Evolutionary conservation across 2,797 vertebrate species (phyloP).

Genomic region (Brachyalestes nurse): DNA sequence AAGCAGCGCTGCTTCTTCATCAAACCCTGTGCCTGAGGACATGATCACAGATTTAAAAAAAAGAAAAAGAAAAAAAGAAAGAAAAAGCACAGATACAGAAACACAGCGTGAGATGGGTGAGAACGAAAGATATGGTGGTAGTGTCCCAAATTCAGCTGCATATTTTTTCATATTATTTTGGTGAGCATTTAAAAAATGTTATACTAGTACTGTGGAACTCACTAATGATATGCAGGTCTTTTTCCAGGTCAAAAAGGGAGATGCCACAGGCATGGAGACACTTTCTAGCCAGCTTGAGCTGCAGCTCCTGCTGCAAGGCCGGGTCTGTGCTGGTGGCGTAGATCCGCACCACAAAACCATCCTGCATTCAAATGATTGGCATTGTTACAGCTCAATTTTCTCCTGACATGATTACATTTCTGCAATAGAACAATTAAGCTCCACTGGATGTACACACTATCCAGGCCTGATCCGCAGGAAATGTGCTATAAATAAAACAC

Average conservation of each 20-base stretch:
- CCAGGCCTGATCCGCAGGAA: background rate
- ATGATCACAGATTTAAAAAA: conserved; percentile 29
- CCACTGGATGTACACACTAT: background rate
- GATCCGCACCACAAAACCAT: conserved; percentile 98
- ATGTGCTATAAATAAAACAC: background rate
- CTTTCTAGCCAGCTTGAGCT: conserved; percentile 97
- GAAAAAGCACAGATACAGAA: conserved; percentile 27
- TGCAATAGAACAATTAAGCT: background rate
- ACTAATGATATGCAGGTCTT: conserved; percentile 99
- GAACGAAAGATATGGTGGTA: background rate
- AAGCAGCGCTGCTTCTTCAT: conserved; percentile 95
- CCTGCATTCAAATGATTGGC: conserved; percentile 73
- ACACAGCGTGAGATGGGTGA: background rate
- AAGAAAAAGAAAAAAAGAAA: background rate
- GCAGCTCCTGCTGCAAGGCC: conserved; percentile 95
- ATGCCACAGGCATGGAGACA: conserved; percentile 98
- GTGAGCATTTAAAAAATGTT: background rate
- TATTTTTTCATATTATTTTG: background rate
- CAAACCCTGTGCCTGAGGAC: conserved; percentile 92
- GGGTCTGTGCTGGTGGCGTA: conserved; percentile 95
- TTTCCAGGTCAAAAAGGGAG: conserved; percentile 97
- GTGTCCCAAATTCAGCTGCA: background rate
- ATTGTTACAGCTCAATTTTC: background rate
- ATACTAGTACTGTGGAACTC: conserved; percentile 69
- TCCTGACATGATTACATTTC: background rate